Evolutionary conservation across 23 tunicate species (phyloP).

Genomic region (Aplidium turbinatum): DNA sequence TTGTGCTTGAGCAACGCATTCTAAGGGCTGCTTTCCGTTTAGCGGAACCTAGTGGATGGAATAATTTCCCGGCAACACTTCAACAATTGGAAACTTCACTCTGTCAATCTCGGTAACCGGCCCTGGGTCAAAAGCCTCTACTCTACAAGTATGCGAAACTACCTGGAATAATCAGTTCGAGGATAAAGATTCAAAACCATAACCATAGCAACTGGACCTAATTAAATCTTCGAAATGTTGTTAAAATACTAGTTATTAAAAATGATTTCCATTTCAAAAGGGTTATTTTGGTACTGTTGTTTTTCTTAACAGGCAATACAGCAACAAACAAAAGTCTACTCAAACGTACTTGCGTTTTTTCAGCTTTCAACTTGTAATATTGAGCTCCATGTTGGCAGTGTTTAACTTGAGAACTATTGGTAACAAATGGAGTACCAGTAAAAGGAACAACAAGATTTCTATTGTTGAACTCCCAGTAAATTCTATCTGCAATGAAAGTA

Average conservation of each 20-base stretch:
- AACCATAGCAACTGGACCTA: neutral
- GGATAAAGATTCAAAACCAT: too few relatives aligned
- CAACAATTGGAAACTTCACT: too few relatives aligned
- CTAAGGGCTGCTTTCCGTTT: too few relatives aligned
- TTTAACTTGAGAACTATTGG: slow-evolving; percentile 53
- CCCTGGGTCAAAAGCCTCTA: too few relatives aligned
- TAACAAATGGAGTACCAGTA: slow-evolving; percentile 47
- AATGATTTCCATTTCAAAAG: too few relatives aligned
- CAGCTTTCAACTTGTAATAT: slow-evolving; percentile 46
- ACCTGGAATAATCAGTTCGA: too few relatives aligned
- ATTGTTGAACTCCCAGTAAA: slow-evolving; percentile 69
- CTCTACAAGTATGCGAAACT: too few relatives aligned
- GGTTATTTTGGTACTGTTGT: neutral
- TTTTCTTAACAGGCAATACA: neutral
- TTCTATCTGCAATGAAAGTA: slow-evolving; percentile 38
- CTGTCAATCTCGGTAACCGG: too few relatives aligned
- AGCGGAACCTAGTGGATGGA: too few relatives aligned
- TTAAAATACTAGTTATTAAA: neutral
- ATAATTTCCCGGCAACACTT: too few relatives aligned
- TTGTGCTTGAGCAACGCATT: too few relatives aligned
- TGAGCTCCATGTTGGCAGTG: slow-evolving; percentile 48
- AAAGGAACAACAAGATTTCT: slow-evolving; percentile 51
- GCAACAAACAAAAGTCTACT: slow-evolving; percentile 6
- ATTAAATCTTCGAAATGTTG: neutral
- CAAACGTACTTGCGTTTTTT: slow-evolving; percentile 14